Conservation (phyloP, 1,140 invertebrate genomes). For the Cephus cinctus region DNA sequence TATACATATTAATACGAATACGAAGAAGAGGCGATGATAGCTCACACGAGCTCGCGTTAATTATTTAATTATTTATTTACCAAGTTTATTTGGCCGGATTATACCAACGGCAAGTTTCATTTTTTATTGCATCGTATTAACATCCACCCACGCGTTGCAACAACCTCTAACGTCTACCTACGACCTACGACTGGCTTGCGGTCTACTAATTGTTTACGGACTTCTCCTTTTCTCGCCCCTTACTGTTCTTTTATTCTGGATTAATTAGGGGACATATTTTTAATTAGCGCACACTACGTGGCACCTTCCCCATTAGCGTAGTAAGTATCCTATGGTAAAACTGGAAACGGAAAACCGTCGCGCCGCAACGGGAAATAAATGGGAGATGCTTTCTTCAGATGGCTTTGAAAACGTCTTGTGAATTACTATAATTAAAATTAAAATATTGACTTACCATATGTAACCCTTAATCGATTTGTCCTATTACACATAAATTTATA, state of each 20-base stretch:
- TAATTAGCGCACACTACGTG: conserved; percentile 12
- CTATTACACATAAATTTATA: no score
- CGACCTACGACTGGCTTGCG: conserved; percentile 19
- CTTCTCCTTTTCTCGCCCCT: conserved; percentile 8
- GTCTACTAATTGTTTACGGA: conserved; percentile 36
- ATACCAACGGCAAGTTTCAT: conserved; percentile 34
- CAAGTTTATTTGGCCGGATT: conserved; percentile 32
- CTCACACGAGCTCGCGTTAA: conserved; percentile 17
- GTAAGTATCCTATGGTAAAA: no score
- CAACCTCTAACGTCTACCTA: no score
- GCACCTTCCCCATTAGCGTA: no score
- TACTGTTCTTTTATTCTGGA: background rate
- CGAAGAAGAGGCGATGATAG: background rate
- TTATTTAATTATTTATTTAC: conserved; percentile 48
- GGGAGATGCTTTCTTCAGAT: no score
- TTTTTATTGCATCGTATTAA: conserved; percentile 37
- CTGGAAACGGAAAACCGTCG: no score
- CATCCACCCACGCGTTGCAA: conserved; percentile 11
- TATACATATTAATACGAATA: no score
- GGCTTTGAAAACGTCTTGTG: no score
- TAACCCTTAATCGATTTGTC: no score
- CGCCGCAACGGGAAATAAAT: no score
- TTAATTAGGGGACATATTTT: conserved; percentile 17
- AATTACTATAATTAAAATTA: no score
- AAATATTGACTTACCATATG: no score